Evolutionary conservation across 1,140 invertebrate genomes (phyloP), one percentile per base, ranked within the genome.

Genomic region (Andricus grossulariae): DNA sequence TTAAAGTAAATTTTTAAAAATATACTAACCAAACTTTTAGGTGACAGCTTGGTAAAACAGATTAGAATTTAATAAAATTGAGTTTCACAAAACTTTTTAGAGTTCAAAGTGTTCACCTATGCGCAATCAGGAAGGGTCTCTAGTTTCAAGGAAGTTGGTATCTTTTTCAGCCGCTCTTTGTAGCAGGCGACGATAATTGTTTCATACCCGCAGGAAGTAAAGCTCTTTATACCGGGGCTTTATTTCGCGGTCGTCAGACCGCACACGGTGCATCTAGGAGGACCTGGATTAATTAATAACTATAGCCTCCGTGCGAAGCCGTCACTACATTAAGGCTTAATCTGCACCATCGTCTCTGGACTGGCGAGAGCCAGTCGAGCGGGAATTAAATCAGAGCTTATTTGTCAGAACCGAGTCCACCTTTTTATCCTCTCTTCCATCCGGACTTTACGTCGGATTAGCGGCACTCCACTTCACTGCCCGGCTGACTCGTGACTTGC

Each of bases 371-470:
- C 75, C 82, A 83, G 82, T 87, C 82, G 84, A 84, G 83, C 80
- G 83, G 87, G 84, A 88, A 89, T 88, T 87, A 88, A 88, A 88
- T 89, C 88, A 86, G 81, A 82, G 83, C 84, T 89, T 88, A 88
- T 88, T 88, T 87, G 85, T 88, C 87, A 85, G 79, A 71, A 86
- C 73, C 82, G 80, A 74, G 66, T 78, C 77, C 81, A 81, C 79
- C 81, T 81, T 84, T 83, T 84, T 83, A 81, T 83, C 79, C 76
- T 80, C 81, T 82, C 81, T 83, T 75, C 71, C 78, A 66, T 72
- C 75, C 73, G 73, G 82, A 84, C 83, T 86, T 86, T 80, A 84
- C 79, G 70, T 71, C 75, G 84, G 85, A 88, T 88, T 88, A 87
- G 60, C 83, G 66, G 21, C 25, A 45, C 49, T 76, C 66, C 80